Conservation (phyloP, 2,888 invertebrate genomes). For the Harpalus rubripes region DNA sequence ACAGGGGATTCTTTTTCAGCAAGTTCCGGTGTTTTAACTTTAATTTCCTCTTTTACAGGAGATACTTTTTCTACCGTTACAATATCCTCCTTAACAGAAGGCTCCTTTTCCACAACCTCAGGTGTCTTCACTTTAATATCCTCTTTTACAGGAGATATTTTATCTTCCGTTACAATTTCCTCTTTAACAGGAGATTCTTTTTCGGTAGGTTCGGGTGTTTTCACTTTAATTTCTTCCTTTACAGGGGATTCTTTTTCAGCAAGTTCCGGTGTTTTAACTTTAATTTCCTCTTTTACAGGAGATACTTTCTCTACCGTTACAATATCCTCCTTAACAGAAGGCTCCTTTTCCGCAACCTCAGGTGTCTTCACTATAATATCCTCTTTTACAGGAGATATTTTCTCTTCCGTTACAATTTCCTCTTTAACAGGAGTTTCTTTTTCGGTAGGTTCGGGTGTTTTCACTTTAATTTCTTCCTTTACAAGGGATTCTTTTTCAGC, state of each 20-base stretch:
- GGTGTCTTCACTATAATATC: neutral
- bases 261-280: too few species aligned
- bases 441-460: too few species aligned
- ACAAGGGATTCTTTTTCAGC: too few species aligned
- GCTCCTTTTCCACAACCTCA: neutral
- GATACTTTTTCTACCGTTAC: neutral
- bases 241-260: too few species aligned
- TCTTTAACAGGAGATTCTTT: neutral
- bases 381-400: too few species aligned
- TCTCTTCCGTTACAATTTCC: too few species aligned
- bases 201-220: neutral
- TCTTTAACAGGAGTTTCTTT: too few species aligned
- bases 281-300: too few species aligned
- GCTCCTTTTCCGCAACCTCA: neutral
- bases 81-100: neutral
- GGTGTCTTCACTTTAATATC: neutral
- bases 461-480: too few species aligned
- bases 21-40: neutral
- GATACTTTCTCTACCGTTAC: neutral
- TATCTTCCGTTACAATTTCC: neutral
- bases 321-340: neutral
- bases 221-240: neutral
- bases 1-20: neutral
- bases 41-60: neutral
- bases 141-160: neutral